A percentile compares a stretch with the other conserved stretches of the same genome.
phyloP scores from a whole-genome alignment of 2,113 vertebrate genomes.

The Thamnophis sirtalis region DNA sequence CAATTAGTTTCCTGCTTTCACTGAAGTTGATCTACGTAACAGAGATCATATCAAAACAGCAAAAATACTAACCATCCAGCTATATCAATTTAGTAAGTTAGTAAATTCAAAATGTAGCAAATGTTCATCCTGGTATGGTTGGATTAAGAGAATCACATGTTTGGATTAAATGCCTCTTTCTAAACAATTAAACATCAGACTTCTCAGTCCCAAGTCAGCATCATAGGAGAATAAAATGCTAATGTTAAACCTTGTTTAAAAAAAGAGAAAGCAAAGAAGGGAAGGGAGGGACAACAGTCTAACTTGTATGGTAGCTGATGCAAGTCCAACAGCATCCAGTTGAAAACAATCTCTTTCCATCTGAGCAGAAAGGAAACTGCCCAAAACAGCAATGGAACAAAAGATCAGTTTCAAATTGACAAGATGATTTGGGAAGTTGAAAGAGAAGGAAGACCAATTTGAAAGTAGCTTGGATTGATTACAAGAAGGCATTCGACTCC shows the following conservation, averaged over 20 bases:
- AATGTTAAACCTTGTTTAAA: neutral
- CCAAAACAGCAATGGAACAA: too few relatives aligned
- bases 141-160: neutral
- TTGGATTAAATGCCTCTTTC: constrained; percentile 21
- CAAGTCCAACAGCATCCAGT: too few relatives aligned
- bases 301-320: neutral
- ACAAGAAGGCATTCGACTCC: too few relatives aligned
- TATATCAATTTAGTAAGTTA: constrained; percentile 28
- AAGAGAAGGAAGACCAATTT: too few relatives aligned
- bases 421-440: too few relatives aligned
- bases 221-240: neutral
- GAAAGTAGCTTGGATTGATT: too few relatives aligned
- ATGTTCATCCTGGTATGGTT: neutral
- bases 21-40: constrained; percentile 53
- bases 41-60: constrained; percentile 50
- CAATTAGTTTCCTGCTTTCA: constrained; percentile 51
- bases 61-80: constrained; percentile 49
- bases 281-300: neutral
- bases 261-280: neutral
- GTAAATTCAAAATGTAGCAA: neutral
- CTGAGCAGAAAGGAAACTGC: too few relatives aligned
- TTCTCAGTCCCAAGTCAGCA: neutral
- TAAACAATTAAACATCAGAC: constrained; percentile 1
- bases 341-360: too few relatives aligned
- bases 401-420: too few relatives aligned